Conservation (phyloP, 1,140 invertebrate genomes). For the Aphelenchoides besseyi region DNA sequence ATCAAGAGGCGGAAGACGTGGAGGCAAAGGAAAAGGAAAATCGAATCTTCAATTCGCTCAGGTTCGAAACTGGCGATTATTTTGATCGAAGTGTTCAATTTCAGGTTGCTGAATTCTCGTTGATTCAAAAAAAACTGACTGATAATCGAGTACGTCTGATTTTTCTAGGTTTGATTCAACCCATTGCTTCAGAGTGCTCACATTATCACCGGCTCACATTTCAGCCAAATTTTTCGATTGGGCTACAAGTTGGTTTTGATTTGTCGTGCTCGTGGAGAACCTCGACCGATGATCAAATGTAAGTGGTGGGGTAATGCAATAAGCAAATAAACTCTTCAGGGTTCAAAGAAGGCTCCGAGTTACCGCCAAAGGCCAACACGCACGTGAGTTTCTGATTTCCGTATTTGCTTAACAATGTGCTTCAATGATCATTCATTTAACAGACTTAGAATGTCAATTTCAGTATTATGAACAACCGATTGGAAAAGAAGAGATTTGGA, state of each 20-base stretch:
- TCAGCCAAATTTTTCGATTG: slow-evolving; percentile 57
- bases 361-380: slow-evolving; percentile 57
- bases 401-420: background rate
- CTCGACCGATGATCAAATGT: slow-evolving; percentile 48
- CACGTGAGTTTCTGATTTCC: slow-evolving; percentile 45
- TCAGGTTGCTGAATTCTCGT: slow-evolving; percentile 61
- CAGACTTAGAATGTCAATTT: slow-evolving; percentile 18
- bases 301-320: background rate
- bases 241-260: slow-evolving; percentile 60
- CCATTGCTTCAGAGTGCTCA: slow-evolving; percentile 55
- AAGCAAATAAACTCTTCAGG: slow-evolving; percentile 45
- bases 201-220: slow-evolving; percentile 58
- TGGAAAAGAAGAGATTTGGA: slow-evolving; percentile 53
- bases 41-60: slow-evolving; percentile 61
- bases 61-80: no score
- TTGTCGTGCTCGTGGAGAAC: slow-evolving; percentile 49
- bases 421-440: slow-evolving; percentile 11
- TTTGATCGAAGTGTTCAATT: no score
- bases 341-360: slow-evolving; percentile 62
- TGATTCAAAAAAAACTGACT: slow-evolving; percentile 52
- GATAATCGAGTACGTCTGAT: slow-evolving; percentile 54
- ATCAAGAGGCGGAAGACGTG: slow-evolving; percentile 54
- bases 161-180: slow-evolving; percentile 21
- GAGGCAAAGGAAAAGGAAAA: slow-evolving; percentile 61
- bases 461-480: slow-evolving; percentile 61